These are phyloP conservation scores for Polyommatus icarus DNA, from an alignment of 2,888 invertebrate species.

Conservation along the genomic window DNA sequence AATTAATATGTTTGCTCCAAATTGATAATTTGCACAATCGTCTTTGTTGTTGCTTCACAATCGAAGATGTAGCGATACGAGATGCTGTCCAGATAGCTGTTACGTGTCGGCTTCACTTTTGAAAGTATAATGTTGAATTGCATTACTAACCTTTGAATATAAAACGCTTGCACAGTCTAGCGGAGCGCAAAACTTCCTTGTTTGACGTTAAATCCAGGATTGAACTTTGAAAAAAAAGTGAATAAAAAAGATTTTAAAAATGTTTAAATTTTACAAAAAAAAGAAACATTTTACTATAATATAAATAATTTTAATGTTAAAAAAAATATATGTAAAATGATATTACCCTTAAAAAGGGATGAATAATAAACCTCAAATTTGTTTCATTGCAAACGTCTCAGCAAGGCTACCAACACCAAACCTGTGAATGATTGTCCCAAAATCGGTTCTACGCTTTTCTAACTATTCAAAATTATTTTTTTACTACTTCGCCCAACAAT, in stretches of 20 bases:
- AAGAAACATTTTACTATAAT: too few relatives aligned
- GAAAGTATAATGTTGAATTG: not conserved
- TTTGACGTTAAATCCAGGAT: not conserved
- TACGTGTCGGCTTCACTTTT: not conserved
- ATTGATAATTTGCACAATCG: constrained; percentile 21
- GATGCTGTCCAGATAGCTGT: not conserved
- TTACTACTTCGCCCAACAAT: not conserved
- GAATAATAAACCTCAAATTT: too few relatives aligned
- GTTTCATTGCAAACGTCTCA: too few relatives aligned
- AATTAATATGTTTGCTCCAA: constrained; percentile 11
- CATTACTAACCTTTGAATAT: not conserved
- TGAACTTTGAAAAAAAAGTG: not conserved
- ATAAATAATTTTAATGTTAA: too few relatives aligned
- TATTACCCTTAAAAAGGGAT: too few relatives aligned
- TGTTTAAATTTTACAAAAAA: too few relatives aligned
- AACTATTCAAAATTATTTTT: too few relatives aligned
- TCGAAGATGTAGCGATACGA: not conserved
- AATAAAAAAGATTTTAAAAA: too few relatives aligned
- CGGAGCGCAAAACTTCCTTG: not conserved
- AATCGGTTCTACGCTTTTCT: too few relatives aligned
- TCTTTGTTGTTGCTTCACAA: not conserved
- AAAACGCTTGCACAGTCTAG: not conserved
- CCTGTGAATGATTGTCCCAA: too few relatives aligned
- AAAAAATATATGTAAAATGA: too few relatives aligned
- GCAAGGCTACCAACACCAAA: too few relatives aligned